A percentile compares a stretch with the other conserved stretches of the same genome.
Conservation (phyloP, 2,797 vertebrate genomes). For the Enteromius thamalakanensis region DNA sequence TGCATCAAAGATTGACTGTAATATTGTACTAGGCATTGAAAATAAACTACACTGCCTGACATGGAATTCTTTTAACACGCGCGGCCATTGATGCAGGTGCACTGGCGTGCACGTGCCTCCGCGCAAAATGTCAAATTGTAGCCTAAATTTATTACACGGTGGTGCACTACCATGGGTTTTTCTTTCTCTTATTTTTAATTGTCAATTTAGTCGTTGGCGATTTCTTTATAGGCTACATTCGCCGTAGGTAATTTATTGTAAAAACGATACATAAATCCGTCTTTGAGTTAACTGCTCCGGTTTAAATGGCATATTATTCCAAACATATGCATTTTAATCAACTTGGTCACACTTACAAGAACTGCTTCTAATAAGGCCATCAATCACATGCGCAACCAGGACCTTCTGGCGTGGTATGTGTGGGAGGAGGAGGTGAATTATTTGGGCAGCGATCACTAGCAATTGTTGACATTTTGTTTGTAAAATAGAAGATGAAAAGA, state of each 20-base stretch:
- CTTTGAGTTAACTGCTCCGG: slow-evolving; percentile 73
- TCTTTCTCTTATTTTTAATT: slow-evolving; percentile 65
- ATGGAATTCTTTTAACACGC: background rate
- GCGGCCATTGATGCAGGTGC: background rate
- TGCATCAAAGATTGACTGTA: background rate
- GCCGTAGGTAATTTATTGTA: slow-evolving; percentile 26
- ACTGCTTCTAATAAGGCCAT: slow-evolving; percentile 99
- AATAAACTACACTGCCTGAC: background rate
- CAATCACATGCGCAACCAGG: slow-evolving; percentile 88
- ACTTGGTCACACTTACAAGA: slow-evolving; percentile 99
- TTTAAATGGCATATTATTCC: slow-evolving; percentile 98
- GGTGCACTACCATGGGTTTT: slow-evolving; percentile 64
- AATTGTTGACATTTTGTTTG: slow-evolving; percentile 35
- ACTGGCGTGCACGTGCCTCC: too few relatives aligned
- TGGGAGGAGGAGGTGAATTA: slow-evolving; percentile 20
- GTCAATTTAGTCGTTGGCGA: slow-evolving; percentile 13
- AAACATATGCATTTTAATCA: slow-evolving; percentile 99
- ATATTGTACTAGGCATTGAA: background rate
- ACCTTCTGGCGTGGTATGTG: slow-evolving; percentile 18
- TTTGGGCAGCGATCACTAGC: slow-evolving; percentile 31
- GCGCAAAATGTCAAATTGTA: slow-evolving; percentile 14
- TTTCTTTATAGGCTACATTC: slow-evolving; percentile 36
- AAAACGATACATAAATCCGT: slow-evolving; percentile 75
- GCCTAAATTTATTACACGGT: slow-evolving; percentile 5
- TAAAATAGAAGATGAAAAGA: slow-evolving; percentile 13